A percentile compares a stretch with the other conserved stretches of the same genome.
phyloP scores from a whole-genome alignment of 2,888 invertebrate genomes.

The Tetramorium bicarinatum region DNA sequence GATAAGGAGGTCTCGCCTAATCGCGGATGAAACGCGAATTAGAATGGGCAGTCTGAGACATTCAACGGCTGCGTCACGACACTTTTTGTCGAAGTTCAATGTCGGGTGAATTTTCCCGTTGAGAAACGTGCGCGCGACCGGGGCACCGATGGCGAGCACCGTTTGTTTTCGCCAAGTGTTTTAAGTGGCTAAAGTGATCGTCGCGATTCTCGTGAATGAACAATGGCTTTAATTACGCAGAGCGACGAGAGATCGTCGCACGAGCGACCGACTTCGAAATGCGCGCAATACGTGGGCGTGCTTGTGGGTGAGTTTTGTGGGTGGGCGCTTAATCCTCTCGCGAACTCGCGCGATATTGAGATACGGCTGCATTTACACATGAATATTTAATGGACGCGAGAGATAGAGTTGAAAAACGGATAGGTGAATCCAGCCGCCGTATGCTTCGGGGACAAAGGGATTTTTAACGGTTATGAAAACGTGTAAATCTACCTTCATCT shows the following conservation, averaged over 20 bases:
- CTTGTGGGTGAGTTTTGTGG: conserved; percentile 77
- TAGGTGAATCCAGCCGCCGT: not conserved
- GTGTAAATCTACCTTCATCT: not conserved
- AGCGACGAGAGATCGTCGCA: conserved; percentile 35
- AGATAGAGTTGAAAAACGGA: not conserved
- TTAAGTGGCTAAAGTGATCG: conserved; percentile 18
- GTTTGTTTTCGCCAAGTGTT: conserved; percentile 3
- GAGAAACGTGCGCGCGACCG: not conserved
- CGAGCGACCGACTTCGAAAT: conserved; percentile 66
- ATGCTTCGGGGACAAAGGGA: not conserved
- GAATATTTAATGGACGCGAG: conserved; percentile 7
- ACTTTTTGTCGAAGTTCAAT: not conserved
- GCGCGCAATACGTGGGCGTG: conserved; percentile 80
- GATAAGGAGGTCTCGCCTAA: conserved; percentile 53
- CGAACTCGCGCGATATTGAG: conserved; percentile 10
- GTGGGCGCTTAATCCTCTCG: conserved; percentile 15
- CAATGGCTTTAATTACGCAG: conserved; percentile 46
- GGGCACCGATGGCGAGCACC: not conserved
- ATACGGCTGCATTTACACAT: not conserved
- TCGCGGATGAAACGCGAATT: conserved; percentile 1
- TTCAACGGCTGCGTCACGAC: conserved; percentile 3
- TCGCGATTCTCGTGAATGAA: not conserved
- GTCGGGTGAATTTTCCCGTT: not conserved
- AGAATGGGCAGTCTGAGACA: not conserved
- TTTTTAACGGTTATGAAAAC: not conserved